These are phyloP conservation scores for Cryptocheilus praepositus DNA, from an alignment of 2,888 invertebrate genomes.

Conservation along the genomic window DNA sequence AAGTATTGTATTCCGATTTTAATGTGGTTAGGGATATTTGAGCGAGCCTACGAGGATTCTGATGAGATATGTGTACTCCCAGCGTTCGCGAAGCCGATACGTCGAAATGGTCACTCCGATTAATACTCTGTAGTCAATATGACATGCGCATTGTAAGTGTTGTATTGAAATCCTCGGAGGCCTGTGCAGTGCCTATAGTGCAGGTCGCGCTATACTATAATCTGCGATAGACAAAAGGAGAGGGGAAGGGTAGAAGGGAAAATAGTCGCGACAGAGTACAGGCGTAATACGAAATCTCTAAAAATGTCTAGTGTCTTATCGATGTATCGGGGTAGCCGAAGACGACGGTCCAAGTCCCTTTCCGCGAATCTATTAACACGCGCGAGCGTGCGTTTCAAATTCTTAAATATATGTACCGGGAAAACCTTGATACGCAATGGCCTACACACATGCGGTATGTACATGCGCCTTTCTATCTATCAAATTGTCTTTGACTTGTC, in stretches of 20 bases:
- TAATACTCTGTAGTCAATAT: no score
- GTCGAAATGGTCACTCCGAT: no score
- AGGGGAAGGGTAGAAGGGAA: neutral
- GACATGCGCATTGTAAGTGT: no score
- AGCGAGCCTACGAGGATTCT: no score
- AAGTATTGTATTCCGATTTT: neutral
- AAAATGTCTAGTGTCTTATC: conserved; percentile 7
- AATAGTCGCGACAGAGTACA: neutral
- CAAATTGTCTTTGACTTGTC: neutral
- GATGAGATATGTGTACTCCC: no score
- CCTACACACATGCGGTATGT: neutral
- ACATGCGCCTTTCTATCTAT: conserved; percentile 1
- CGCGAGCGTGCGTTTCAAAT: neutral
- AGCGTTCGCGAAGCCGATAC: no score
- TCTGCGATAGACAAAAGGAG: neutral
- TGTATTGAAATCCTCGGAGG: no score
- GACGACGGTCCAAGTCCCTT: neutral
- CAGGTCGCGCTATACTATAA: no score
- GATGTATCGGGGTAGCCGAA: neutral
- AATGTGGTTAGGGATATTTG: neutral
- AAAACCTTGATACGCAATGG: conserved; percentile 5
- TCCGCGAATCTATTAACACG: neutral
- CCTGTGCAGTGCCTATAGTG: no score
- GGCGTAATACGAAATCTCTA: conserved; percentile 3
- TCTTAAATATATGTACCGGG: neutral